Base-by-base conservation (phyloP, 2,113 vertebrate species). In the Protobothrops flavoviridis region DNA sequence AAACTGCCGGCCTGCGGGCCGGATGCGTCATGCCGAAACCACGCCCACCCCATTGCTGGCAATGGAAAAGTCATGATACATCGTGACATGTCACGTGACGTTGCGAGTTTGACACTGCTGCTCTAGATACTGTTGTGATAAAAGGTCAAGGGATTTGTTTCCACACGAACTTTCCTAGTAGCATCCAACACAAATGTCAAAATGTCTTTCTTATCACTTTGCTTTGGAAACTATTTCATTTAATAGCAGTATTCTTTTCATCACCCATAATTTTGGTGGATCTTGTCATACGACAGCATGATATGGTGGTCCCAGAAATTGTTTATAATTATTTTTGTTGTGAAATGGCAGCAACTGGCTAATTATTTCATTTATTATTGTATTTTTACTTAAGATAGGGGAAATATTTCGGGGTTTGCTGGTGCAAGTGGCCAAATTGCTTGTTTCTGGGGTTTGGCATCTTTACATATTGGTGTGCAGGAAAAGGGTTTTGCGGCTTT, bases 101-200 rank as follows among this genome's bases (percentile, higher is more conserved):
- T 50, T 50, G 48, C 48, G 8, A 50, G 48, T 50, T 50, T 50
- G 48, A 50, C 48, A 50, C 48, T 50, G 8, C 48, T 50, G 48
- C 8, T 50, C 48, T 50, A 61, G 48, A 52, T 50, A 69, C 43
- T n/a, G 15, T 91, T 87, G 85, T 91, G 39, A 86, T 86, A 85
- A 91, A 87, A 87, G 85, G 26, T 50, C 85, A 87, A 50, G n/a
- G 43, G 55, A 91, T 91, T 91, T 91, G 85, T 86, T 87, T 61
- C 85, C 17, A 50, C 20, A 48, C 57, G 55, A 61, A 87, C 81
- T 57, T 50, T 59, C 55, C n/a, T 59, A 92, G 55, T 87, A 86
- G 11, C 81, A 61, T 57, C 43, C 20, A 56, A 39, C 74, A 39
- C 20, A 81, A 39, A 81, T 43, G 33, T 81, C 74, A 81, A 8